Evolutionary conservation across 2,888 invertebrate genomes (phyloP), one percentile per base, ranked within the genome.

Genomic region (Drosophila neonasuta): DNA sequence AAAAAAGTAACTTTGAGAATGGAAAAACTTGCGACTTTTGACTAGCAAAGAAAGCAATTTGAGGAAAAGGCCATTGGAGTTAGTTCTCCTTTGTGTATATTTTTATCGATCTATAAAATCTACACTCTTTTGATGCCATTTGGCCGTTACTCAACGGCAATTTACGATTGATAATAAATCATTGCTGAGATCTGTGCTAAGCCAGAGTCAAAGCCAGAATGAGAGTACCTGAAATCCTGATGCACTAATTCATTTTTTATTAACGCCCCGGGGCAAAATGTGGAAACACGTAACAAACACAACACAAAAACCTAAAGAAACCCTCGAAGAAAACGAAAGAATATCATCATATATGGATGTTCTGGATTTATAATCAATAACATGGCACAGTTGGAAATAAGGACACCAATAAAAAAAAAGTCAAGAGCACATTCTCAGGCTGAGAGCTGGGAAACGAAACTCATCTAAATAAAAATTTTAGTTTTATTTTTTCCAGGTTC

Each of bases 161-260:
- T 87, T 83, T 83, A 83, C 86, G 83, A 85, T 80, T 57, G 69
- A 81, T 78, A 83, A 83, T 83, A 83, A 83, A 83, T 83, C 87
- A 87, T 70, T 49, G 57, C 57, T 49, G 62, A 62, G 67, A 75
- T 80, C 63, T 67, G 64, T 62, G 48, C 45, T 56, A 48, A 36
- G 11, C 36, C 36, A 36, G n/a, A 5, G 49, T 24, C 24, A 24
- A 24, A 3, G 36, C 11, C n/a, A 36, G 44, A 49, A 50, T 30
- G 42, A 32, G 10, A 36, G 61, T 57, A 57, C 66, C 68, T 57
- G 68, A 68, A 66, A 75, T 74, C 74, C 76, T 80, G 68, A 51
- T 86, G 81, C 79, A 79, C 86, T 82, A 79, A 86, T 82, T 82
- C 86, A 82, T 82, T 82, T 86, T 82, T 82, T 82, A 86, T 86